Base-by-base conservation (phyloP, 1,140 invertebrate species). In the Calliphora vicina region DNA sequence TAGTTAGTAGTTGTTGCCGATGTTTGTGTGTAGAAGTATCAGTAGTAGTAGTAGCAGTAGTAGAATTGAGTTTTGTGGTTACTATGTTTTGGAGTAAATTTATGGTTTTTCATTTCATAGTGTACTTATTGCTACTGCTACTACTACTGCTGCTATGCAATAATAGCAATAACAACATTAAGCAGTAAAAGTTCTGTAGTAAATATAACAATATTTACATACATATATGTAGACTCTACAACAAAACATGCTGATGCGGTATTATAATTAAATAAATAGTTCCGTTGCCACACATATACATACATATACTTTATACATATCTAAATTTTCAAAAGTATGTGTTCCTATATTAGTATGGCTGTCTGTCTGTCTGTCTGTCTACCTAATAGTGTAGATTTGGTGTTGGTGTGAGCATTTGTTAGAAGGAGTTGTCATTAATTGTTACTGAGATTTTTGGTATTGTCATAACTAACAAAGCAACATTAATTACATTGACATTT, bases 401-500 rank as follows among this genome's bases (percentile, higher is more conserved):
- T 25, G 35, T 17, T 17, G 8, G 74, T 23, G 3, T 72, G 13
- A 12, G 67, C n/a, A 8, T 25, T 13, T 57, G 17, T 57, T 5
- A 17, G 50, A 57, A 57, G 15, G 50, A 57, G 50, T 57, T n/a
- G 50, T 57, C 45, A 57, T 57, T 57, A n/a, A 10, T 67, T 25
- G 61, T 67, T 23, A 67, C 61, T 23, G 61, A 67, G n/a, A 67
- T 20, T 67, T 67, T 67, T 20, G 61, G 61, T 23, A 67, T 67
- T 67, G 61, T 67, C 20, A 67, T 78, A 78, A 78, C 23, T 78
- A 78, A 78, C 74, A 78, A 43, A 78, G 74, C n/a, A 78, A 78
- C 35, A 78, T 78, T 78, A 78, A 78, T 78, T 78, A 78, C 74
- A 78, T 45, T 43, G 74, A 78, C 74, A 43, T 78, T 78, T 78